Conservation (phyloP, 2,797 vertebrate species). For the Sternarchorhynchus goeldii region DNA sequence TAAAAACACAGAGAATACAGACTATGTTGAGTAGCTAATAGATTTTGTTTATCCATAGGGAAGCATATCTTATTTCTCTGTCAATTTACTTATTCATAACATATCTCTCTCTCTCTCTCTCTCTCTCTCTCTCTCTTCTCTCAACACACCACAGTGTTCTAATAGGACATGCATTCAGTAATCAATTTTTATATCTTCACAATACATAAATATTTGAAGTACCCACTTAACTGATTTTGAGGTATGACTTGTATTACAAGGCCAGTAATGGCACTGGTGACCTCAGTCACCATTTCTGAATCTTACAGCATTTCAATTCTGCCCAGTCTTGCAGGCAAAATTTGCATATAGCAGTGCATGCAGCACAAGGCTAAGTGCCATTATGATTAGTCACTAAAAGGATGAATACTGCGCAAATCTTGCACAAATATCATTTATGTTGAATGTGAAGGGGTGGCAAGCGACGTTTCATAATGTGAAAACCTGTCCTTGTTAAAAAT, state of each 20-base stretch:
- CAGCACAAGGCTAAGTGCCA: too few species aligned
- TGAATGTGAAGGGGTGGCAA: slow-evolving; percentile 14
- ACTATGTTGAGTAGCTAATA: slow-evolving; percentile 52
- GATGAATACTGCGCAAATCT: neutral
- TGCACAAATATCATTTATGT: slow-evolving; percentile 18
- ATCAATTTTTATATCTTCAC: slow-evolving; percentile 48
- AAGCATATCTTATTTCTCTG: slow-evolving; percentile 50
- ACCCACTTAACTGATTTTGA: slow-evolving; percentile 50
- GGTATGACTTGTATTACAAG: slow-evolving; percentile 19
- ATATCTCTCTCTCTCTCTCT: slow-evolving; percentile 19
- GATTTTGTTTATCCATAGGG: slow-evolving; percentile 44
- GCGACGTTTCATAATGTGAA: slow-evolving; percentile 35
- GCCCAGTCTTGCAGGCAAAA: neutral
- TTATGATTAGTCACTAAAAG: neutral
- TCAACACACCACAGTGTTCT: slow-evolving; percentile 49
- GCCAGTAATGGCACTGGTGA: slow-evolving; percentile 24
- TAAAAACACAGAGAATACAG: slow-evolving; percentile 47
- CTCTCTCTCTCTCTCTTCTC: slow-evolving; percentile 25
- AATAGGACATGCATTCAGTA: slow-evolving; percentile 41
- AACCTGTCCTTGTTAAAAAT: slow-evolving; percentile 38
- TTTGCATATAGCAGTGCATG: too few species aligned
- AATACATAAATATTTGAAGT: slow-evolving; percentile 49
- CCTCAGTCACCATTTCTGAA: slow-evolving; percentile 7
- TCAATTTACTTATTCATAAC: slow-evolving; percentile 51
- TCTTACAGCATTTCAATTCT: slow-evolving; percentile 7